A percentile compares a stretch with the other conserved stretches of the same genome.
Conservation (phyloP, 2,888 invertebrate species). For the Cyclophora albipunctata region DNA sequence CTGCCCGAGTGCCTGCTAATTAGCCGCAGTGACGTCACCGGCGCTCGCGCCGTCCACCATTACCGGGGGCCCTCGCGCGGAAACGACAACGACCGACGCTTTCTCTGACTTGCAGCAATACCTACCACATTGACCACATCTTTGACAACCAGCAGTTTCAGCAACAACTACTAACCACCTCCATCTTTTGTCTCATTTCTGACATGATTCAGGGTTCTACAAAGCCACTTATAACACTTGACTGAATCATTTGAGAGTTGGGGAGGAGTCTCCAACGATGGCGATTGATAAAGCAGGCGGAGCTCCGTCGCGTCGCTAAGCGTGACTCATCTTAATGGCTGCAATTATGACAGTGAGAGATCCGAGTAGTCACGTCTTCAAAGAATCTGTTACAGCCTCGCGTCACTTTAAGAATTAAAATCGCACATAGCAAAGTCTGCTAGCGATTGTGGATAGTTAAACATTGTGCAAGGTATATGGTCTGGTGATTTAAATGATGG, state of each 20-base stretch:
- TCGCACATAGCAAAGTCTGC: slow-evolving; percentile 4
- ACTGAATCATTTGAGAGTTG: background rate
- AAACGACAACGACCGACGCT: slow-evolving; percentile 72
- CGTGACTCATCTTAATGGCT: slow-evolving; percentile 72
- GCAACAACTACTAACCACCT: slow-evolving; percentile 8
- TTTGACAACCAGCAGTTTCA: slow-evolving; percentile 27
- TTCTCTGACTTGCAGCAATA: slow-evolving; percentile 51
- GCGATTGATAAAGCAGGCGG: slow-evolving; percentile 57
- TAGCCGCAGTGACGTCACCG: slow-evolving; percentile 63
- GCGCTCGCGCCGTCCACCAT: slow-evolving; percentile 44
- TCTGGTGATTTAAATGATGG: slow-evolving; percentile 4
- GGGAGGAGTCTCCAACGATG: slow-evolving; percentile 38
- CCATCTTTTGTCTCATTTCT: slow-evolving; percentile 26
- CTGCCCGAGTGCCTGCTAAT: slow-evolving; percentile 51
- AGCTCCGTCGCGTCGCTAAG: slow-evolving; percentile 59
- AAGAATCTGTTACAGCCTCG: slow-evolving; percentile 47
- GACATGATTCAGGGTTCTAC: background rate
- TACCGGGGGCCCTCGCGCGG: slow-evolving; percentile 66
- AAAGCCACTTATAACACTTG: background rate
- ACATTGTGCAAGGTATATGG: slow-evolving; percentile 5
- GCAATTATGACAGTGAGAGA: slow-evolving; percentile 59
- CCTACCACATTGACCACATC: slow-evolving; percentile 23
- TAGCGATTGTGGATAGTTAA: background rate
- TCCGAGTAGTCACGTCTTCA: slow-evolving; percentile 33
- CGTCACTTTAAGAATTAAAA: slow-evolving; percentile 22